Evolutionary conservation across 35 echinoderm and acorn worm genomes (phyloP).

Genomic region (Ophioderma brevispina): DNA sequence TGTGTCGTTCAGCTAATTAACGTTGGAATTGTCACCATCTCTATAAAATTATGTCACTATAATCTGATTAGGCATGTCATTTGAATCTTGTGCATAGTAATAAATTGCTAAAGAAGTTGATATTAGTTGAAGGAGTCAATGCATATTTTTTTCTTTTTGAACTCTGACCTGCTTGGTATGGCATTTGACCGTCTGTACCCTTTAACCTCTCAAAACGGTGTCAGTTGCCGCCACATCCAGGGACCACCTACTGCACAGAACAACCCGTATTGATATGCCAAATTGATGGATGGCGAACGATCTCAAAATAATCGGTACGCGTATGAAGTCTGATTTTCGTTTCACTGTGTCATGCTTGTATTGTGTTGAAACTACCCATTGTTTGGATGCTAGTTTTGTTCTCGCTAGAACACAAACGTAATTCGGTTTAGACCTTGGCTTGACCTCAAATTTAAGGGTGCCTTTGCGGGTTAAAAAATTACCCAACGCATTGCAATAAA

Average conservation of each 20-base stretch:
- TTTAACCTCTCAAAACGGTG: background rate
- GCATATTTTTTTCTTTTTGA: too few relatives aligned
- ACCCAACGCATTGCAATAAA: background rate
- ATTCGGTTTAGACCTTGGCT: background rate
- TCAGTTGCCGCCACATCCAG: background rate
- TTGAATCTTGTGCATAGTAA: too few relatives aligned
- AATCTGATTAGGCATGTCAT: too few relatives aligned
- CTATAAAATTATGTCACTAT: too few relatives aligned
- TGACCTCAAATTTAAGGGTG: background rate
- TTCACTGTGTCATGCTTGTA: background rate
- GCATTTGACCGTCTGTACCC: background rate
- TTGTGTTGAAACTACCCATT: background rate
- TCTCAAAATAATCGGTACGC: background rate
- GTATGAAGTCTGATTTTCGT: background rate
- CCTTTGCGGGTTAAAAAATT: background rate
- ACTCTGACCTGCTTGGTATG: too few relatives aligned
- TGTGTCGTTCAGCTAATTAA: too few relatives aligned
- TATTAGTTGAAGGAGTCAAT: too few relatives aligned
- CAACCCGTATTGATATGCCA: background rate
- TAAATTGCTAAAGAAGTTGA: too few relatives aligned
- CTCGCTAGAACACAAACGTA: background rate
- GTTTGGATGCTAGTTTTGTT: background rate
- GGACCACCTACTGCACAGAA: background rate
- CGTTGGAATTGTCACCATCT: too few relatives aligned
- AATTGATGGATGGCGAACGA: background rate